Evolutionary conservation across 2,797 vertebrate species (phyloP).

Genomic region (Simalia tracyae): DNA sequence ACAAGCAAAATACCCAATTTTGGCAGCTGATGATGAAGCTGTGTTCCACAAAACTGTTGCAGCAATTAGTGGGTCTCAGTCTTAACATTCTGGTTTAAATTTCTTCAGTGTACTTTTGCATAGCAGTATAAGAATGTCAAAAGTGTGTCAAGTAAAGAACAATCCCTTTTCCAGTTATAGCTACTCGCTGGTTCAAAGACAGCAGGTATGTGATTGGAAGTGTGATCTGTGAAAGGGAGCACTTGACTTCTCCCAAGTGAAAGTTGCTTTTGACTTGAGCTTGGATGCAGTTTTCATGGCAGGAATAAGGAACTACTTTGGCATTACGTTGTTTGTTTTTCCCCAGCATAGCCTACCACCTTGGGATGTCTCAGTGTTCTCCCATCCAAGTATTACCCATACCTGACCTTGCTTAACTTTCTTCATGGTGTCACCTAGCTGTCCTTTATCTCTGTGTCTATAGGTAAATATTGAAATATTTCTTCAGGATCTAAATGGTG

Average conservation of each 20-base stretch:
- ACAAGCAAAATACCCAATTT: background rate
- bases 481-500: too few species aligned
- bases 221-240: background rate
- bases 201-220: background rate
- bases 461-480: too few species aligned
- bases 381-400: too few species aligned
- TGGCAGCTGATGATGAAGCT: background rate
- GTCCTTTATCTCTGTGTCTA: too few species aligned
- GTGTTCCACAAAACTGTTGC: background rate
- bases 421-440: too few species aligned
- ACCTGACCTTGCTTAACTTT: too few species aligned
- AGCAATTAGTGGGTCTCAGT: background rate
- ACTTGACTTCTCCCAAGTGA: background rate
- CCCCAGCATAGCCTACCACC: too few species aligned
- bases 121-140: background rate
- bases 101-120: background rate
- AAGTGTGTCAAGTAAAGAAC: background rate
- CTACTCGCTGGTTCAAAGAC: background rate
- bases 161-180: background rate
- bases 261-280: too few species aligned
- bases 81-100: background rate
- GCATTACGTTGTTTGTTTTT: too few species aligned
- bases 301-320: too few species aligned
- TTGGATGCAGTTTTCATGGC: background rate
- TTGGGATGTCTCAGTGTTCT: too few species aligned